Percentiles rank a stretch among this genome's conserved stretches.
These are phyloP conservation scores for Camelus dromedarius DNA, from an alignment of 2,113 vertebrate species.

Conservation along the genomic window DNA sequence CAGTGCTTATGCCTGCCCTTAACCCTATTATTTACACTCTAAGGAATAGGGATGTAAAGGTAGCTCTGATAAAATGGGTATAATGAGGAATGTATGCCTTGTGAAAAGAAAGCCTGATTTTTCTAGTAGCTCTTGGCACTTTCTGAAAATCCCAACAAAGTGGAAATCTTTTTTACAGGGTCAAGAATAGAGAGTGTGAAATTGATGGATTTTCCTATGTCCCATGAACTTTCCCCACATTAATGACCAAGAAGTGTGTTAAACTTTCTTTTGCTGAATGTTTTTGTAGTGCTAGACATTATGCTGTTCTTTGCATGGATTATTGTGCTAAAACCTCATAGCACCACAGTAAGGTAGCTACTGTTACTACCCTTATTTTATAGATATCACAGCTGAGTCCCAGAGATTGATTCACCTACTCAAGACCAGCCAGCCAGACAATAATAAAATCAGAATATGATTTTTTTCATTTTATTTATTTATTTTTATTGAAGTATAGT, in stretches of 20 bases:
- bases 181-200: background rate
- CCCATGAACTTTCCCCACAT: background rate
- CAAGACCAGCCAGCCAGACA: background rate
- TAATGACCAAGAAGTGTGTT: background rate
- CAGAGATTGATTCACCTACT: constrained; percentile 15
- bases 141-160: background rate
- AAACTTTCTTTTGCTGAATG: background rate
- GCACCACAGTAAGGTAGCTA: background rate
- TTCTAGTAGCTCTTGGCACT: background rate
- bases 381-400: background rate
- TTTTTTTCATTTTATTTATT: too few species aligned
- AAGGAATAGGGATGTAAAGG: constrained; percentile 79
- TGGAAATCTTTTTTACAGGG: background rate
- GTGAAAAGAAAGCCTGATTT: constrained; percentile 4
- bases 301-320: background rate
- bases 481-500: too few species aligned
- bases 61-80: constrained; percentile 66
- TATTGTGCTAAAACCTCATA: constrained; percentile 20
- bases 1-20: constrained; percentile 66
- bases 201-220: constrained; percentile 4
- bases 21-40: constrained; percentile 78
- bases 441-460: background rate
- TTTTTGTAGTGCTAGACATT: background rate
- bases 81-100: background rate
- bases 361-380: background rate